These are phyloP conservation scores for Dryas iulia DNA, from an alignment of 1,140 invertebrate genomes.

Conservation along the genomic window DNA sequence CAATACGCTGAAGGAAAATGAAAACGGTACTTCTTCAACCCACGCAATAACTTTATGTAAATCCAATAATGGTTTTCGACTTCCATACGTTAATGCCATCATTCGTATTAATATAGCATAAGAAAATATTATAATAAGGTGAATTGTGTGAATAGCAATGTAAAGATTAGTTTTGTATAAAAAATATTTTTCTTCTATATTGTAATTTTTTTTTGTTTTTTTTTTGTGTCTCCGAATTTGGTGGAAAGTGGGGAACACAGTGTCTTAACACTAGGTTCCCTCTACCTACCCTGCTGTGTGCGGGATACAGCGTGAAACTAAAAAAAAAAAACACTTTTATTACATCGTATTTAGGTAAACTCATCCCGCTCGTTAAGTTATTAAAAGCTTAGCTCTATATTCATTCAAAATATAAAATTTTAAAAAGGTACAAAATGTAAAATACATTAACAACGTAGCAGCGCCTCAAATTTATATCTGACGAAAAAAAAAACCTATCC, in stretches of 20 bases:
- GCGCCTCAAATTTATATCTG: conserved; percentile 1
- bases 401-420: background rate
- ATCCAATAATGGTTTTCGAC: conserved; percentile 21
- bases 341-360: too few species aligned
- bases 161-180: background rate
- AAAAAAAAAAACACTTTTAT: too few species aligned
- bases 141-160: background rate
- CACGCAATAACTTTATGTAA: conserved; percentile 23
- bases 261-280: too few species aligned
- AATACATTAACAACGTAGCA: background rate
- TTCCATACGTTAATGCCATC: conserved; percentile 17
- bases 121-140: background rate
- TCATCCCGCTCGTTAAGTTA: too few species aligned
- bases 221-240: too few species aligned
- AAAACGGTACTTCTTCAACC: conserved; percentile 12
- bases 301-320: too few species aligned
- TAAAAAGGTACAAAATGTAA: background rate
- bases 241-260: too few species aligned
- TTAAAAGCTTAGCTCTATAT: background rate
- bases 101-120: background rate
- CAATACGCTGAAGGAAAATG: background rate
- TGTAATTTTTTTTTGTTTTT: too few species aligned
- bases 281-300: too few species aligned
- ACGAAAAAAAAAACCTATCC: background rate
- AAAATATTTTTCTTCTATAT: too few species aligned